phyloP scores from a whole-genome alignment of 1,140 invertebrate genomes.

The Halotydeus destructor region DNA sequence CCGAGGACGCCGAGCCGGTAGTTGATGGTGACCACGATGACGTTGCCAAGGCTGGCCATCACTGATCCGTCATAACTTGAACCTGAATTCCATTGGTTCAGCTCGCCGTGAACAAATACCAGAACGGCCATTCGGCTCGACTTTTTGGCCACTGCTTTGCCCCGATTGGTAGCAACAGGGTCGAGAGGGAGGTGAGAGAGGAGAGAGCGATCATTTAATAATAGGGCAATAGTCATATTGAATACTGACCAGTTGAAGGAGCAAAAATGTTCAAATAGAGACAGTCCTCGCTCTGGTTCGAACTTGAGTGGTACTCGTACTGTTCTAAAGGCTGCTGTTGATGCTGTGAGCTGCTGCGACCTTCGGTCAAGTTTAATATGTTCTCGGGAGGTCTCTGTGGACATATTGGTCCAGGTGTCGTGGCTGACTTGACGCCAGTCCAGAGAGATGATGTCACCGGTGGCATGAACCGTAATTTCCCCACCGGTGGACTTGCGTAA shows the following conservation, averaged over 20 bases:
- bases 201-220: background rate
- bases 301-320: constrained; percentile 33
- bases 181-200: background rate
- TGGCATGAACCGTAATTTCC: constrained; percentile 76
- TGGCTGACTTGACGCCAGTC: constrained; percentile 45
- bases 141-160: constrained; percentile 15
- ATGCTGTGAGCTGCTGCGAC: constrained; percentile 43
- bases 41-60: constrained; percentile 69
- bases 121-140: constrained; percentile 42
- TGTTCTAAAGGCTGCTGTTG: constrained; percentile 49
- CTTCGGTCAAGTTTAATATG: constrained; percentile 47
- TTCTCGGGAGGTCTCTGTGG: constrained; percentile 26
- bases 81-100: constrained; percentile 85
- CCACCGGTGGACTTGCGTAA: constrained; percentile 77
- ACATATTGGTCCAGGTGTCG: constrained; percentile 21
- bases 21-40: constrained; percentile 93
- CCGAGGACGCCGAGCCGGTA: constrained; percentile 86
- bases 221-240: background rate
- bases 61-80: constrained; percentile 87
- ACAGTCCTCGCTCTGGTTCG: constrained; percentile 92
- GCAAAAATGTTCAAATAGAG: constrained; percentile 90
- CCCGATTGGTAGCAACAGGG: constrained; percentile 7
- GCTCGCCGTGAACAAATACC: constrained; percentile 87
- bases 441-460: constrained; percentile 58
- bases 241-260: constrained; percentile 63